phyloP scores from a whole-genome alignment of 35 echinoderm and acorn worm species.

The Antedon bifida region DNA sequence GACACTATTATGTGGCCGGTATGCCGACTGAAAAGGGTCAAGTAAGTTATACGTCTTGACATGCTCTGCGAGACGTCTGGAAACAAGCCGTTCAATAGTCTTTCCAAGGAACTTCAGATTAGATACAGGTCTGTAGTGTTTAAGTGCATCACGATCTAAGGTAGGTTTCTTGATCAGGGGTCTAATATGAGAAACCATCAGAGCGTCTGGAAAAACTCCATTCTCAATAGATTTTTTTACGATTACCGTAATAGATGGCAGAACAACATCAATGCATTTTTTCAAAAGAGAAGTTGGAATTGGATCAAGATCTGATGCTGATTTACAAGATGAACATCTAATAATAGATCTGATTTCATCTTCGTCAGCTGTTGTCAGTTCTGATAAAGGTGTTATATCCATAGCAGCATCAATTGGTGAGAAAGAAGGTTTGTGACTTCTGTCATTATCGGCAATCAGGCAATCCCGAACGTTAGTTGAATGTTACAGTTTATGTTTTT shows the following conservation, averaged over 20 bases:
- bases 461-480: too few relatives aligned
- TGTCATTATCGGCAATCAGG: too few relatives aligned
- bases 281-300: too few relatives aligned
- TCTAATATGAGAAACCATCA: slow-evolving; percentile 14
- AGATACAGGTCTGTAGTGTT: slow-evolving; percentile 45
- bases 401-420: too few relatives aligned
- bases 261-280: slow-evolving; percentile 18
- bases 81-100: slow-evolving; percentile 24
- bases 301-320: slow-evolving; percentile 20
- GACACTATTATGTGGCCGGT: slow-evolving; percentile 20
- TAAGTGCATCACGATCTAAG: slow-evolving; percentile 20
- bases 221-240: slow-evolving; percentile 18
- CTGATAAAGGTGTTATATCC: too few relatives aligned
- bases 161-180: slow-evolving; percentile 31
- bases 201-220: slow-evolving; percentile 23
- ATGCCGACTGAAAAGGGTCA: slow-evolving; percentile 24
- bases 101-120: slow-evolving; percentile 37
- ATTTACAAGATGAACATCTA: too few relatives aligned
- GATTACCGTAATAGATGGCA: slow-evolving; percentile 29
- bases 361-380: too few relatives aligned
- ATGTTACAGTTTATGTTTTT: too few relatives aligned
- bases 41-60: slow-evolving; percentile 16
- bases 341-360: too few relatives aligned
- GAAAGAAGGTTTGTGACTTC: too few relatives aligned
- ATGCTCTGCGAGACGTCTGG: slow-evolving; percentile 10